phyloP scores from a whole-genome alignment of 2,888 invertebrate genomes.

The Litoditis marina region DNA sequence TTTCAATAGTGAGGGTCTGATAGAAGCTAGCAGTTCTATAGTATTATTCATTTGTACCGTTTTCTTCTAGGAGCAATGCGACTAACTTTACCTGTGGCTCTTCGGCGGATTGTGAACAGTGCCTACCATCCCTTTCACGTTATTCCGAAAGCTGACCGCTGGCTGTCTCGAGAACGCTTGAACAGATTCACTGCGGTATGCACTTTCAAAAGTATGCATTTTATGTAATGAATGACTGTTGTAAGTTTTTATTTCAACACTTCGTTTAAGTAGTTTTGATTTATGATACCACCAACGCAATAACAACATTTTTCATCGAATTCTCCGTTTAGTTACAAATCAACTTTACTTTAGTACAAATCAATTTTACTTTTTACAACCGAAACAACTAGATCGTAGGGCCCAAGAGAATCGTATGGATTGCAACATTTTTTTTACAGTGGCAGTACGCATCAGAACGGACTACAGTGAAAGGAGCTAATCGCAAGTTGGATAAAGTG shows the following conservation, averaged over 20 bases:
- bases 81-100: too few relatives aligned
- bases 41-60: too few relatives aligned
- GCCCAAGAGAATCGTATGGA: neutral
- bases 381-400: neutral
- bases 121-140: slow-evolving; percentile 53
- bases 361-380: too few relatives aligned
- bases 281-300: too few relatives aligned
- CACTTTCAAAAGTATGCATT: slow-evolving; percentile 4
- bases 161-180: slow-evolving; percentile 53
- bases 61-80: too few relatives aligned
- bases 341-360: too few relatives aligned
- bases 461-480: slow-evolving; percentile 47
- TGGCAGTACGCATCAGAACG: slow-evolving; percentile 59
- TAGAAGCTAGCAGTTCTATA: too few relatives aligned
- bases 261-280: too few relatives aligned
- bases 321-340: too few relatives aligned
- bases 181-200: slow-evolving; percentile 53
- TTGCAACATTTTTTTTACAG: slow-evolving; percentile 36
- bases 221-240: too few relatives aligned
- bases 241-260: too few relatives aligned
- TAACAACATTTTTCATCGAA: neutral
- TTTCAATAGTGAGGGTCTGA: too few relatives aligned
- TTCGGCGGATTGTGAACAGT: slow-evolving; percentile 56
- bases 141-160: slow-evolving; percentile 57
- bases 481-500: slow-evolving; percentile 52